phyloP scores from a whole-genome alignment of 2,888 invertebrate genomes.

The Mythimna impura region DNA sequence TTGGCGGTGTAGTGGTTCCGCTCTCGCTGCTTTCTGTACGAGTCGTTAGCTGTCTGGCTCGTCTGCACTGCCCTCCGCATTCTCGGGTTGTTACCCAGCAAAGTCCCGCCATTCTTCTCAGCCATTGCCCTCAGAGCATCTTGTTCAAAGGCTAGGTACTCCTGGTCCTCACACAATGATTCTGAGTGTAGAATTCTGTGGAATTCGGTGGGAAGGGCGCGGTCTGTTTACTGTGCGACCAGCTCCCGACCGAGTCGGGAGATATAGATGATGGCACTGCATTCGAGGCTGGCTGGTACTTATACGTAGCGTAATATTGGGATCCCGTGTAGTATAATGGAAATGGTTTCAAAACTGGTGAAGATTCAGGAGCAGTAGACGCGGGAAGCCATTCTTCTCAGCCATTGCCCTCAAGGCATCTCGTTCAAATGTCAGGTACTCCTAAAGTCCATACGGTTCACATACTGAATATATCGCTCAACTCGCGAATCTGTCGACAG shows the following conservation, averaged over 20 bases:
- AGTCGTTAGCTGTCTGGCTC: conserved; percentile 90
- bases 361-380: too few relatives aligned
- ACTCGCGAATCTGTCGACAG: conserved; percentile 69
- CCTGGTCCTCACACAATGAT: conserved; percentile 86
- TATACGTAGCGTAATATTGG: conserved; percentile 24
- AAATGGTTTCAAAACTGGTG: too few relatives aligned
- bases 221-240: conserved; percentile 64
- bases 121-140: conserved; percentile 92
- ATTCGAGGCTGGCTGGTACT: conserved; percentile 65
- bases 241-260: conserved; percentile 61
- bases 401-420: conserved; percentile 92
- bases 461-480: conserved; percentile 22
- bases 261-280: conserved; percentile 74
- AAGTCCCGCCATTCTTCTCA: conserved; percentile 90
- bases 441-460: conserved; percentile 61
- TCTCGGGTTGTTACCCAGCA: conserved; percentile 92
- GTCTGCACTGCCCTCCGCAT: conserved; percentile 85
- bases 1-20: conserved; percentile 99
- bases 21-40: conserved; percentile 96
- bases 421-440: conserved; percentile 92
- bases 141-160: conserved; percentile 93
- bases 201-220: conserved; percentile 86
- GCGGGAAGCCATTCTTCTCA: conserved; percentile 85
- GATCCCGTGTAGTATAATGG: too few relatives aligned
- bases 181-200: conserved; percentile 66